Base-by-base conservation (phyloP, 1,140 invertebrate species). In the Geopemphigus sp. region DNA sequence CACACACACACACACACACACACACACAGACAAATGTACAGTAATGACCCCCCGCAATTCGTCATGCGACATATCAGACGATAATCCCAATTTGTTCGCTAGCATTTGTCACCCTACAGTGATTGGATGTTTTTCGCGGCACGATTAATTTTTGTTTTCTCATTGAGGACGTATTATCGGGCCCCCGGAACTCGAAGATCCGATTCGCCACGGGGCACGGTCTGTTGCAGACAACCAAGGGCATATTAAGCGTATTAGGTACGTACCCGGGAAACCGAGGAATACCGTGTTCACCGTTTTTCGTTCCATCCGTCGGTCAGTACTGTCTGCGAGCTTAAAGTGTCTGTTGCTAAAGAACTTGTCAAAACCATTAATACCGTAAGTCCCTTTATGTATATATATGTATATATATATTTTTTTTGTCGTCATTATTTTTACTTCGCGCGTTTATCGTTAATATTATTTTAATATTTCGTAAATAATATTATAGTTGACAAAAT, bases 41-140 rank as follows among this genome's bases (percentile, higher is more conserved):
- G 17, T 50, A 29, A 73, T 73, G 54, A 74, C 72, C 29, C 32
- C 19, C 17, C 29, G 72, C 17, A 19, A 61, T 78, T 61, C 19
- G 74, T 78, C 39, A 78, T 29, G 74, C 57, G 57, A 63, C 22
- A 50, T 26, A 61, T 78, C 56, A 32, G 56, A 78, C 39, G 56
- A 50, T 63, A 78, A 78, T 78, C 57, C 74, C 74, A 39, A 63
- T 73, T n/a, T 61, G 17, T 50, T 26, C 4, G 39, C 24, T 29
- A n/a, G 24, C 63, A 61, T 78, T 78, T 78, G 74, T 78, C 74
- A 78, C 74, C 74, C 57, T 63, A 78, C 74, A 14, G 17, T 78
- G 74, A 78, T 78, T 50, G 57, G 57, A 61, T 24, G 24, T 78
- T 78, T 78, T 78, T 78, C 54, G 74, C 57, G 15, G 57, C 57